Conservation (phyloP, 2,888 invertebrate genomes). For the Boloria selene region DNA sequence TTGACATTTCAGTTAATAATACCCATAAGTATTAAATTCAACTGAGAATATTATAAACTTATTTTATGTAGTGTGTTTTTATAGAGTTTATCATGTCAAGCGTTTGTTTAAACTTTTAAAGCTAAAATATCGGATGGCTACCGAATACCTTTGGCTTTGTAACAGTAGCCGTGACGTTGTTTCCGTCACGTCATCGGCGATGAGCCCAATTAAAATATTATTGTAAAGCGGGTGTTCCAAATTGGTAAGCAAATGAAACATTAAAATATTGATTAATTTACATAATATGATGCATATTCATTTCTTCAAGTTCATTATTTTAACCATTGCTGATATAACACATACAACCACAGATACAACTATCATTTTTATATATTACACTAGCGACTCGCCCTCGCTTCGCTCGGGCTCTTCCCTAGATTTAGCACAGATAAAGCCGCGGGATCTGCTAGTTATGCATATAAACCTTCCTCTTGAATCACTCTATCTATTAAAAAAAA, state of each 20-base stretch:
- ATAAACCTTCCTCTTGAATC: too few relatives aligned
- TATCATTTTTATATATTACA: too few relatives aligned
- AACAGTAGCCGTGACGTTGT: conserved; percentile 53
- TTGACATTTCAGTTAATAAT: conserved; percentile 2
- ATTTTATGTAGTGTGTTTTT: background rate
- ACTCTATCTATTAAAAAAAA: too few relatives aligned
- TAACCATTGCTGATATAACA: too few relatives aligned
- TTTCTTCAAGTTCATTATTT: background rate
- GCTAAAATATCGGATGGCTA: conserved; percentile 45
- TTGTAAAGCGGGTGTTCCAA: conserved; percentile 43
- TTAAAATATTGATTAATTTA: background rate
- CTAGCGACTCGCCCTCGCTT: too few relatives aligned
- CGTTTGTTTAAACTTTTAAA: conserved; percentile 9
- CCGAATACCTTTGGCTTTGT: conserved; percentile 56
- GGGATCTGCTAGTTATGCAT: too few relatives aligned
- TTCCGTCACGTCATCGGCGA: conserved; percentile 49
- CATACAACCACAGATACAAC: too few relatives aligned
- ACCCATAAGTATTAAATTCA: conserved; percentile 6
- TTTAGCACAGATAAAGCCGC: too few relatives aligned
- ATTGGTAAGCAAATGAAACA: conserved; percentile 40
- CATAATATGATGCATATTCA: background rate
- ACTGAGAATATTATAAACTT: background rate
- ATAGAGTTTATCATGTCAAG: background rate
- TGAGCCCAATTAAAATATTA: conserved; percentile 47
- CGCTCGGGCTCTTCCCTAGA: too few relatives aligned